Base-by-base conservation (phyloP, 2,113 vertebrate species). In the Sakesphorus luctuosus region DNA sequence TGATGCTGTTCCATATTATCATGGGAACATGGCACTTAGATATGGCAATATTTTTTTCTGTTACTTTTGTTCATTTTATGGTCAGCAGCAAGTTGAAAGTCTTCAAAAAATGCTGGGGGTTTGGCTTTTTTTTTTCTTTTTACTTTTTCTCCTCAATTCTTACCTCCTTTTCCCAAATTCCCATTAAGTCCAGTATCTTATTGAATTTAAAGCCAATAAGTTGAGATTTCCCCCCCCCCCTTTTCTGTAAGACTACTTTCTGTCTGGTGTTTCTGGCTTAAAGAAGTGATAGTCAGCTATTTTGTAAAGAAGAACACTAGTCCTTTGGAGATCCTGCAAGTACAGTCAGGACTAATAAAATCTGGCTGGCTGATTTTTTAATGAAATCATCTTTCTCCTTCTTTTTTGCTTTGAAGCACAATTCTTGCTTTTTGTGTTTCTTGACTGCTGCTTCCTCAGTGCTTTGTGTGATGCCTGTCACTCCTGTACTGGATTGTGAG, bases 51-150 rank as follows among this genome's bases (percentile, higher is more conserved):
- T 82, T 85, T 79, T 79, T 65, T 65, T 61, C 49, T 80, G 43
- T 90, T 83, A 68, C 40, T 92, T 89, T 81, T 94, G 85, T 90
- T 96, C 93, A 89, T 68, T 94, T 94, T 86, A 12, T 44, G 49
- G 73, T 81, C n/a, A 75, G 35, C 38, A 36, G 28, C 18, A 55
- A 58, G 91, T 91, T 74, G 24, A 94, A 82, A 75, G n/a, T 59
- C 63, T 80, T 93, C 33, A 85, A 47, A 94, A 79, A 76, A 68
- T 55, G 49, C 26, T 46, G 29, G 7, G 6, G 1, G 1, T 50
- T 91, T 80, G 5, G 16, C 7, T 24, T 59, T 75, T 58, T 81
- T 81, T 36, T n/a, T 28, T 52, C 11, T 55, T 47, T 47, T 61
- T 23, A n/a, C 6, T 55, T 6, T 8, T 23, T 18, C 4, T 19